Base-by-base conservation (phyloP, 1,140 invertebrate genomes). In the Drosophila nigromelanica region DNA sequence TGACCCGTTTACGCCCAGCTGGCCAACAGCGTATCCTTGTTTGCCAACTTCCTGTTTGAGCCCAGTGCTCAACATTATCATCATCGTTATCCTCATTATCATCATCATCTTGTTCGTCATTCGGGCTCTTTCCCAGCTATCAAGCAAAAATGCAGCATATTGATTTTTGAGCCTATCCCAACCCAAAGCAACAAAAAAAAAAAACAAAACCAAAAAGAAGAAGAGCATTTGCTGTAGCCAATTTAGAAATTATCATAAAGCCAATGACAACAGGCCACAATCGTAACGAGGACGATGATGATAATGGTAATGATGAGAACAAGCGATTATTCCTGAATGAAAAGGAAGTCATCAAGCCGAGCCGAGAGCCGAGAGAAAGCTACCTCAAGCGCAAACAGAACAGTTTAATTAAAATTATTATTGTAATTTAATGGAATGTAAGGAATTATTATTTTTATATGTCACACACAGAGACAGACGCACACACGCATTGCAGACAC, bases 371-470 rank as follows among this genome's bases (percentile, higher is more conserved):
- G 21, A 55, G 33, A 62, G 62, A 78, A 78, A 78, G 66, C 66
- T 79, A 83, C 66, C 66, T 83, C 56, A 80, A 64, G 73, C 80
- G 75, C 83, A 89, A 78, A 78, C 68, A 75, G 89, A 83, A 83
- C 83, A 89, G 85, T 87, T 87, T 87, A 87, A 87, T 87, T 87
- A 87, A 83, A 87, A 89, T 87, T 89, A 87, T 87, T 87, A 87
- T 87, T 89, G 83, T 87, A 89, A 87, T 89, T 87, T 87, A 87
- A 87, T 89, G 83, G 79, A 83, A 89, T 87, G 83, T 80, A 60
- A 89, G 85, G 83, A 80, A 87, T 89, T 87, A 83, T 87, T 77
- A 80, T 89, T 89, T 89, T 80, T 83, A 77, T 77, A 64, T 68
- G 79, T 51, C 52, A 45, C 39, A 59, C 48, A 33, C 21, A 39